Evolutionary conservation across 2,113 vertebrate species (phyloP).

Genomic region (Brachyistius frenatus): DNA sequence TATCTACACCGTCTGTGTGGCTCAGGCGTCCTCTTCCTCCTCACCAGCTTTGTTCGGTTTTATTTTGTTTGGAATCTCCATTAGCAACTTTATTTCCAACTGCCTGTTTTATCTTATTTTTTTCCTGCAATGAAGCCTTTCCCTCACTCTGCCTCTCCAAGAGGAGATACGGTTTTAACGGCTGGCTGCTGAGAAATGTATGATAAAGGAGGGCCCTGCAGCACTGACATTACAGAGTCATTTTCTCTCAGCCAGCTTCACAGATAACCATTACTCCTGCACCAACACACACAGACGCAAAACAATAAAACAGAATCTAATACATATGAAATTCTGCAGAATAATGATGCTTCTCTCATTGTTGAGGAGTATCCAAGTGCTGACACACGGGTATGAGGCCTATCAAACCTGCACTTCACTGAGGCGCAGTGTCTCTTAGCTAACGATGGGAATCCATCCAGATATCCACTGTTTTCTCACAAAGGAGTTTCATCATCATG

Average conservation of each 20-base stretch:
- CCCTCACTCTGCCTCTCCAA: slow-evolving; percentile 32
- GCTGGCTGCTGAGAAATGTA: slow-evolving; percentile 36
- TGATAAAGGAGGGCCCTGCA: slow-evolving; percentile 54
- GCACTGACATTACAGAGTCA: slow-evolving; percentile 45
- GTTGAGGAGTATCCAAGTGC: slow-evolving; percentile 17
- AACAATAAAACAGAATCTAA: slow-evolving; percentile 36
- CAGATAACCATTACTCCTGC: slow-evolving; percentile 31
- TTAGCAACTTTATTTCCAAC: slow-evolving; percentile 23
- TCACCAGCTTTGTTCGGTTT: slow-evolving; percentile 23
- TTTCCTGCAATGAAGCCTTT: slow-evolving; percentile 9
- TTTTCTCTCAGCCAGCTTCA: slow-evolving; percentile 29
- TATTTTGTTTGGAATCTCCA: slow-evolving; percentile 7
- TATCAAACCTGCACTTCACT: slow-evolving; percentile 2
- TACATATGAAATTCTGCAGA: slow-evolving; percentile 16
- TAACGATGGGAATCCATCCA: slow-evolving; percentile 36
- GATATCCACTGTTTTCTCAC: slow-evolving; percentile 27
- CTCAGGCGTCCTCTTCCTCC: neutral
- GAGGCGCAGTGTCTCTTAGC: neutral
- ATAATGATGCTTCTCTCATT: slow-evolving; percentile 27
- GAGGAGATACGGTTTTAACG: slow-evolving; percentile 47
- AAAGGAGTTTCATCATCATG: slow-evolving; percentile 29
- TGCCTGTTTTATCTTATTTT: slow-evolving; percentile 17
- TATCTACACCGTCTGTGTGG: neutral
- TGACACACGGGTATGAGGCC: neutral
- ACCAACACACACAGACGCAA: slow-evolving; percentile 23